phyloP scores from a whole-genome alignment of 2,113 vertebrate species.

The Osmerus mordax region DNA sequence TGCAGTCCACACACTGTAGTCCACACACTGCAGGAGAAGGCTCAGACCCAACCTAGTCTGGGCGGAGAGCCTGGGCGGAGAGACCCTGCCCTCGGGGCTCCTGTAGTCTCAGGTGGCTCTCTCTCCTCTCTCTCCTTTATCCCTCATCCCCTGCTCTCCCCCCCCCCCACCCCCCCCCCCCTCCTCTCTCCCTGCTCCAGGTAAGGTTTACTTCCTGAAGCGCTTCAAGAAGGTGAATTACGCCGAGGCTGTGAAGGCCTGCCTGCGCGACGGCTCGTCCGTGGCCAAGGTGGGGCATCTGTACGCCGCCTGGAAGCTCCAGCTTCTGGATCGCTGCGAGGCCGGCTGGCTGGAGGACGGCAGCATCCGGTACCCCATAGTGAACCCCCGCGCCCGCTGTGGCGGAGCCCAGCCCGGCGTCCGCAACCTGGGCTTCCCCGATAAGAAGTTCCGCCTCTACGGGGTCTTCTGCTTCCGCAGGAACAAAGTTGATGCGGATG shows the following conservation, averaged over 20 bases:
- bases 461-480: conserved; percentile 86
- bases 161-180: neutral
- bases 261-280: conserved; percentile 73
- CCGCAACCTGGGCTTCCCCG: conserved; percentile 88
- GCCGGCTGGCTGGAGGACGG: conserved; percentile 91
- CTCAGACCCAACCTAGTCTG: neutral
- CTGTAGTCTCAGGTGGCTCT: conserved; percentile 30
- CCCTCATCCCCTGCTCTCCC: neutral
- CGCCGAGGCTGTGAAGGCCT: conserved; percentile 79
- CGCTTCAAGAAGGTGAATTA: conserved; percentile 88
- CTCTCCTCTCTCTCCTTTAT: neutral
- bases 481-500: conserved; percentile 44
- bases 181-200: conserved; percentile 55
- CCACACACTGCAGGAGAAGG: conserved; percentile 9
- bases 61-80: conserved; percentile 2
- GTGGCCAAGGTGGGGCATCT: conserved; percentile 92
- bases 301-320: conserved; percentile 91
- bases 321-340: conserved; percentile 90
- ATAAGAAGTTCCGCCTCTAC: conserved; percentile 85
- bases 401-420: conserved; percentile 85
- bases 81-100: conserved; percentile 35
- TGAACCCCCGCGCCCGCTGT: conserved; percentile 86
- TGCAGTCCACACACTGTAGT: too few species aligned
- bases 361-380: conserved; percentile 92
- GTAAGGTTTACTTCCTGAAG: conserved; percentile 90